These are phyloP conservation scores for Drosophila putrida DNA, from an alignment of 2,888 invertebrate genomes.

Conservation along the genomic window DNA sequence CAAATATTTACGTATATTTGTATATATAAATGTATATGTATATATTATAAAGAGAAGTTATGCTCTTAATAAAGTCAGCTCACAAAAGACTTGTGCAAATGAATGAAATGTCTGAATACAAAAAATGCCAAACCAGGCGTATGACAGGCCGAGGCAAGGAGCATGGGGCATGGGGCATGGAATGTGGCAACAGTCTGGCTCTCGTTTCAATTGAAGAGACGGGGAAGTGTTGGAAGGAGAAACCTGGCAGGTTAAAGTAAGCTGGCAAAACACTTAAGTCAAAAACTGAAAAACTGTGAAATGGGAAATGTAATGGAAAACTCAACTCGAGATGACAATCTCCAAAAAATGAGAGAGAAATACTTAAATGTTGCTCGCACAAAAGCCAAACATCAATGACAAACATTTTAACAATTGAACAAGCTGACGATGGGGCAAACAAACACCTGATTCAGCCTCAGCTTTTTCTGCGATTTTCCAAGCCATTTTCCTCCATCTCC, in stretches of 20 bases:
- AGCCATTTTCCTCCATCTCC: conserved; percentile 4
- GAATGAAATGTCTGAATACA: conserved; percentile 48
- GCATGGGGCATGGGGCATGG: conserved; percentile 40
- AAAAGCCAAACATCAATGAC: conserved; percentile 69
- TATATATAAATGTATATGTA: conserved; percentile 17
- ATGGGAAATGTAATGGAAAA: conserved; percentile 47
- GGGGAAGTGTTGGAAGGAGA: not conserved
- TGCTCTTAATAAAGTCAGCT: conserved; percentile 38
- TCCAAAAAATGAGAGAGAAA: conserved; percentile 25
- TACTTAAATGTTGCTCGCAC: conserved; percentile 51
- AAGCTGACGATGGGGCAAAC: conserved; percentile 47
- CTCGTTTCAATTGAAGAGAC: conserved; percentile 54
- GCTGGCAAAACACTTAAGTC: conserved; percentile 62
- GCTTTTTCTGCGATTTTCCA: not conserved
- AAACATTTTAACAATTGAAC: conserved; percentile 70
- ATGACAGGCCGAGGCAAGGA: conserved; percentile 41
- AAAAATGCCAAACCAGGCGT: conserved; percentile 64
- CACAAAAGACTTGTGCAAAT: conserved; percentile 52
- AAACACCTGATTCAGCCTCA: conserved; percentile 24
- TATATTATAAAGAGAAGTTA: conserved; percentile 5
- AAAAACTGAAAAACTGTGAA: conserved; percentile 38
- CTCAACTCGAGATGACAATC: conserved; percentile 60
- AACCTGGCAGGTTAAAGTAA: conserved; percentile 47
- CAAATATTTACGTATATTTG: conserved; percentile 9
- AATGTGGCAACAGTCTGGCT: conserved; percentile 52